Evolutionary conservation across 2,797 vertebrate genomes (phyloP).

Genomic region (Oreochromis mossambicus): DNA sequence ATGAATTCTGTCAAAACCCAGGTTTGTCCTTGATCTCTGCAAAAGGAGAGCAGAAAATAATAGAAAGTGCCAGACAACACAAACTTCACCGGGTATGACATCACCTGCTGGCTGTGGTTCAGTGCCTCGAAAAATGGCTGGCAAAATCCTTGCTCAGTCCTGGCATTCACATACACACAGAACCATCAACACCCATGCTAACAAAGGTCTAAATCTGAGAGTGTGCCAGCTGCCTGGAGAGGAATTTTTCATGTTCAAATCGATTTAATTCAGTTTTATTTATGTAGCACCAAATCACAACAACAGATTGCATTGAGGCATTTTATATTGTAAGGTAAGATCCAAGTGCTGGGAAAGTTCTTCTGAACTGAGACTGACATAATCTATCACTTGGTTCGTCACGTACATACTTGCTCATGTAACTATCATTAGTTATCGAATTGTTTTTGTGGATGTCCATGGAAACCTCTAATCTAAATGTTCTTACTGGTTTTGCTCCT

Average conservation of each 20-base stretch:
- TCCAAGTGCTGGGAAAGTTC: neutral
- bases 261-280: fast-evolving
- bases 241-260: neutral
- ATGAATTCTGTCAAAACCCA: neutral
- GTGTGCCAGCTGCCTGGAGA: neutral
- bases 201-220: neutral
- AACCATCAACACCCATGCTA: neutral
- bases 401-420: neutral
- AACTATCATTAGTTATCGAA: neutral
- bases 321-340: neutral
- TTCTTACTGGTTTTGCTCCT: neutral
- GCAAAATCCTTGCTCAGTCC: neutral
- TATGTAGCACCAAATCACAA: neutral
- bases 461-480: fast-evolving
- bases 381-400: fast-evolving
- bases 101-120: neutral
- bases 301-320: neutral
- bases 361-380: neutral
- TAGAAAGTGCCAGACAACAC: neutral
- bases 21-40: neutral
- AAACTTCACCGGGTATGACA: neutral
- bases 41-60: neutral
- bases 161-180: neutral
- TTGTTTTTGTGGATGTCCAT: neutral
- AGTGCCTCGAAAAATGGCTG: neutral